phyloP scores from a whole-genome alignment of 2,888 invertebrate species.

The Zhengitettix transpicula region DNA sequence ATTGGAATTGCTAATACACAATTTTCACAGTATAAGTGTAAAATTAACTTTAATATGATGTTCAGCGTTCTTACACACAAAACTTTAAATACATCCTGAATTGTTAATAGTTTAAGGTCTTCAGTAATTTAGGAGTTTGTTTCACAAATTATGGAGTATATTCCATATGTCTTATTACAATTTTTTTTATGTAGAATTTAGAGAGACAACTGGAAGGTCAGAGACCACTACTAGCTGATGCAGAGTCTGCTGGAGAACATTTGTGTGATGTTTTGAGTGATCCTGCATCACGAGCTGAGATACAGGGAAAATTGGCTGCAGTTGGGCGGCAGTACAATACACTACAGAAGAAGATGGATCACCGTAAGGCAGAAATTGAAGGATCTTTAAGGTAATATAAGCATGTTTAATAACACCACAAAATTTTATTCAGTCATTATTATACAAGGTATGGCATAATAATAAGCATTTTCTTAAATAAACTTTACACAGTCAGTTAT shows the following conservation, averaged over 20 bases:
- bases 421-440: background rate
- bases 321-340: slow-evolving; percentile 79
- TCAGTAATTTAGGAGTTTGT: too few species aligned
- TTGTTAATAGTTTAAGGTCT: too few species aligned
- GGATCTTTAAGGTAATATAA: slow-evolving; percentile 39
- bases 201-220: slow-evolving; percentile 81
- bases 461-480: background rate
- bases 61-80: too few species aligned
- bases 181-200: slow-evolving; percentile 33
- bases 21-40: too few species aligned
- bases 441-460: background rate
- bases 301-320: slow-evolving; percentile 70
- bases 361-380: slow-evolving; percentile 80
- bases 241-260: slow-evolving; percentile 78
- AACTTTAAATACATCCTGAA: too few species aligned
- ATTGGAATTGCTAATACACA: too few species aligned
- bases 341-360: slow-evolving; percentile 76
- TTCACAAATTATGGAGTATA: too few species aligned
- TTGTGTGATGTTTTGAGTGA: slow-evolving; percentile 77
- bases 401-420: background rate
- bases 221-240: slow-evolving; percentile 70
- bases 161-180: too few species aligned
- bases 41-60: too few species aligned
- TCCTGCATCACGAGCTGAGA: slow-evolving; percentile 77
- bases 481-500: background rate